Conservation (phyloP, 2,113 vertebrate species). For the Gnathonemus longibarbis region DNA sequence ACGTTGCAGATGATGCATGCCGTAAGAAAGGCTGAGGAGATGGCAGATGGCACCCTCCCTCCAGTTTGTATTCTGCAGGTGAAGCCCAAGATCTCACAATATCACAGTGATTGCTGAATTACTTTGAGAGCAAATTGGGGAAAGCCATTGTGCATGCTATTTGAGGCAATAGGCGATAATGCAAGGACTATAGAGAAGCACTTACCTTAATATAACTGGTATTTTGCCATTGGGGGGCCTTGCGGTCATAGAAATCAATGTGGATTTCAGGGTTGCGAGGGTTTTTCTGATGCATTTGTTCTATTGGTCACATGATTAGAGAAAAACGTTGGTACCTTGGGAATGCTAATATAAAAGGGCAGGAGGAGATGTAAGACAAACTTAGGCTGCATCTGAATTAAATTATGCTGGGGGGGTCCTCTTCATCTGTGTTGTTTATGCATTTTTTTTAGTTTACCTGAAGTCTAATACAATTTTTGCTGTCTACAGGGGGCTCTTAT, state of each 20-base stretch:
- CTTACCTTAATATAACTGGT: conserved; percentile 37
- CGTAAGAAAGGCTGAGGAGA: neutral
- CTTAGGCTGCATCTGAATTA: neutral
- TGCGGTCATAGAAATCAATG: conserved; percentile 19
- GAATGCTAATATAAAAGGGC: neutral
- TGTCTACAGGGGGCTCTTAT: neutral
- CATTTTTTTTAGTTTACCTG: conserved; percentile 25
- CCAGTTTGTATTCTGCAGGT: conserved; percentile 27
- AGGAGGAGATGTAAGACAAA: neutral
- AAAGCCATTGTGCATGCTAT: conserved; percentile 31
- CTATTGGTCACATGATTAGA: neutral
- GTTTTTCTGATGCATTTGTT: conserved; percentile 20
- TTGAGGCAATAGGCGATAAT: conserved; percentile 38
- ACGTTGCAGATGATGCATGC: neutral
- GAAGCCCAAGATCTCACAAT: conserved; percentile 17
- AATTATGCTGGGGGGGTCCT: neutral
- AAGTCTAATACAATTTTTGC: neutral
- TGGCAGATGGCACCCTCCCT: neutral
- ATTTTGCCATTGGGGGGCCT: conserved; percentile 33
- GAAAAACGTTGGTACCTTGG: neutral
- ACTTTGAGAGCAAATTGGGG: conserved; percentile 28
- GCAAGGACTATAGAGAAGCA: conserved; percentile 36
- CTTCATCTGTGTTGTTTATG: neutral
- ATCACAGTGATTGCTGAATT: conserved; percentile 26
- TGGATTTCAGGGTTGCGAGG: conserved; percentile 21